A percentile compares a stretch with the other conserved stretches of the same genome.
These are phyloP conservation scores for Trachymyrmex septentrionalis DNA, from an alignment of 1,140 invertebrate species.

Conservation along the genomic window DNA sequence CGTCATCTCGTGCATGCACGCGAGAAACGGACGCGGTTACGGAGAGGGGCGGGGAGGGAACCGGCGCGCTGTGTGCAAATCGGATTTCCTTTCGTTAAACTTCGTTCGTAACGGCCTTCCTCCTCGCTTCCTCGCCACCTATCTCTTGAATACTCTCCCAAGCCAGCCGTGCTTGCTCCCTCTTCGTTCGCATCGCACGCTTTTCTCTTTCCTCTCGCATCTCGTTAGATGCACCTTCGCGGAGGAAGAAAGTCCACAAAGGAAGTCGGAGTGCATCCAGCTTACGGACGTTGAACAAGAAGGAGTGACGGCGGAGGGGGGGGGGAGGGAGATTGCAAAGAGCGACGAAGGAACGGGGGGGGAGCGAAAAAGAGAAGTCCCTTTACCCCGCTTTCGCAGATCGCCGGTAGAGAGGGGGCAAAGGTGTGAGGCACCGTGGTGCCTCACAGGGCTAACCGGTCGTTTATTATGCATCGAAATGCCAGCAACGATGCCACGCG, in stretches of 20 bases:
- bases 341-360: conserved; percentile 48
- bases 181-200: conserved; percentile 31
- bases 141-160: conserved; percentile 12
- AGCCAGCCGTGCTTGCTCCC: conserved; percentile 37
- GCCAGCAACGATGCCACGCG: conserved; percentile 85
- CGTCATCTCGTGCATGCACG: conserved; percentile 47
- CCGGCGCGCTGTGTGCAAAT: conserved; percentile 69
- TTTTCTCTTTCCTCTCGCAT: conserved; percentile 64
- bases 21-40: conserved; percentile 54
- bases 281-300: conserved; percentile 72
- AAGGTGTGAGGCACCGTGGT: conserved; percentile 80
- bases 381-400: conserved; percentile 18
- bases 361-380: conserved; percentile 52
- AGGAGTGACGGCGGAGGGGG: conserved; percentile 69
- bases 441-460: conserved; percentile 84
- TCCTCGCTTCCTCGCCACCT: conserved; percentile 17
- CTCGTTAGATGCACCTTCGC: conserved; percentile 73
- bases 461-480: conserved; percentile 87
- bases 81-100: conserved; percentile 82
- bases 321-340: conserved; percentile 57
- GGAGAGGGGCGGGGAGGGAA: conserved; percentile 42
- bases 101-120: conserved; percentile 65
- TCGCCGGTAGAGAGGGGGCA: conserved; percentile 59
- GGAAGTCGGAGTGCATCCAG: conserved; percentile 65
- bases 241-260: conserved; percentile 71